Evolutionary conservation across 2,113 vertebrate genomes (phyloP), one percentile per base, ranked within the genome.

Genomic region (Gymnocephalus cernua): DNA sequence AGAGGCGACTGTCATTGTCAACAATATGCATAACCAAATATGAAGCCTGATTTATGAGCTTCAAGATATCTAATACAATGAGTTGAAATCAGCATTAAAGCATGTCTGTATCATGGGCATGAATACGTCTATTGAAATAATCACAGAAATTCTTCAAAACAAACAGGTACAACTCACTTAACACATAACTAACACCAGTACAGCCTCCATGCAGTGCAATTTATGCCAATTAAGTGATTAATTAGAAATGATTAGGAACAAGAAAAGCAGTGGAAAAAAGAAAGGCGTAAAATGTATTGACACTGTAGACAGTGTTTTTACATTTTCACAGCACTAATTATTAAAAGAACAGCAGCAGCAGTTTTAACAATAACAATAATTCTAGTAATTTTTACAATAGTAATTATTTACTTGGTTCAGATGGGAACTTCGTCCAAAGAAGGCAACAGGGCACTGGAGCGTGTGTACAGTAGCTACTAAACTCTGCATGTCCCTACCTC

Each of bases 401-500:
- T 19, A 8, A 45, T 9, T 27, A 15, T 64, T 48, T 29, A 58
- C 1, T 0, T 54, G 64, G 29, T 14, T 67, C 5, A 51, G 23
- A 12, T 1, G 32, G 12, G n/a, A 19, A 83, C 35, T 12, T 14
- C 27, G 21, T 51, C 8, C 25, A 41, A 29, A 57, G 4, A 63
- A 1, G 3, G 44, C 5, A 61, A 32, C 10, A 4, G 23, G 15
- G 29, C 41, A 0, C 32, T 50, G 29, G 18, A 72, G 61, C 57
- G 14, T 0, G 4, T 41, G 38, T 41, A 27, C 6, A 32, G 50
- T 25, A 18, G 44, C 23, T 69, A 18, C 50, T 73, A 13, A 79
- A 73, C 58, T 65, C 65, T 62, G 61, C 27, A n/a, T 59, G 47
- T 67, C 29, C 19, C 57, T 61, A n/a, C n/a, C n/a, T n/a, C n/a